Conservation (phyloP, 2,888 invertebrate genomes). For the Prenolepis imparis region DNA sequence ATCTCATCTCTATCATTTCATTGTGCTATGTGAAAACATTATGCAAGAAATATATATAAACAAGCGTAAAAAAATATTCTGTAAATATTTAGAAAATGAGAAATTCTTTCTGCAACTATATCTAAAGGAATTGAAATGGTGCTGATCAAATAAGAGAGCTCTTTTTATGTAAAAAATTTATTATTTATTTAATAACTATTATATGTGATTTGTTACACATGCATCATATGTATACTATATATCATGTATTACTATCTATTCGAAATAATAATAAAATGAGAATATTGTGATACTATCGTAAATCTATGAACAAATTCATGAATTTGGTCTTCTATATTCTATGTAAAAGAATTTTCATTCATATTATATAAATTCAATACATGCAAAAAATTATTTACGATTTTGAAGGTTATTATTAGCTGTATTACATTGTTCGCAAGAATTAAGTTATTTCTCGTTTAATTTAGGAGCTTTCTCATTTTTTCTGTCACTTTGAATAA, state of each 20-base stretch:
- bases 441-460: slow-evolving; percentile 11
- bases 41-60: slow-evolving; percentile 5
- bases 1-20: background rate
- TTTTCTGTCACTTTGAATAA: background rate
- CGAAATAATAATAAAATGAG: slow-evolving; percentile 3
- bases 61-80: background rate
- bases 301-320: slow-evolving; percentile 7
- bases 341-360: slow-evolving; percentile 18
- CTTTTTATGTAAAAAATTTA: background rate
- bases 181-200: slow-evolving; percentile 36
- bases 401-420: slow-evolving; percentile 29
- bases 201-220: slow-evolving; percentile 37
- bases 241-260: background rate
- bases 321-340: background rate
- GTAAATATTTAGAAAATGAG: background rate
- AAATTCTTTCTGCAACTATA: background rate
- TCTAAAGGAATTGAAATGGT: slow-evolving; percentile 22
- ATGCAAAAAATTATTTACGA: slow-evolving; percentile 50
- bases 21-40: background rate
- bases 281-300: slow-evolving; percentile 15
- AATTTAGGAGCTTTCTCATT: background rate
- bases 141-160: slow-evolving; percentile 10
- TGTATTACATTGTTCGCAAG: slow-evolving; percentile 8
- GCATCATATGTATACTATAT: slow-evolving; percentile 26
- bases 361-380: slow-evolving; percentile 21